A percentile compares a stretch with the other conserved stretches of the same genome.
Conservation (phyloP, 1,140 invertebrate species). For the Nasonia giraulti region DNA sequence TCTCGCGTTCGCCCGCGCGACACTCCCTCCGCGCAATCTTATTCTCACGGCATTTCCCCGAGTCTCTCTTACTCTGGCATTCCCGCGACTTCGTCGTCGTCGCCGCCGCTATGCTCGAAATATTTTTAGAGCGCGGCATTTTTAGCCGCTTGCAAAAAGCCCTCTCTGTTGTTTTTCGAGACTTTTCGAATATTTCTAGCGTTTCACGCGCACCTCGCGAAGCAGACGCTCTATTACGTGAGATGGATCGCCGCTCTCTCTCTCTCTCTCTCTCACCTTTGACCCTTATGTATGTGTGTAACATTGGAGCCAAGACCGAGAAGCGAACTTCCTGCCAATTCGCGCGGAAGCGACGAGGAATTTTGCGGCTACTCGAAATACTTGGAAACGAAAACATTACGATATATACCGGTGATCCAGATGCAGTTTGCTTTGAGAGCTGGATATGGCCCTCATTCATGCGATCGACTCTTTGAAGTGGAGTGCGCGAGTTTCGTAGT, state of each 20-base stretch:
- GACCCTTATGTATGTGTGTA: background rate
- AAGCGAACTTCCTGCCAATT: background rate
- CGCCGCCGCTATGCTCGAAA: constrained; percentile 57
- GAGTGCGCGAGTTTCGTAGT: too few species aligned
- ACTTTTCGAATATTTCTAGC: background rate
- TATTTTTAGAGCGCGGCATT: constrained; percentile 67
- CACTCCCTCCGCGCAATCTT: too few species aligned
- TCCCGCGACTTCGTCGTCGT: constrained; percentile 31
- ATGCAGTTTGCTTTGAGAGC: background rate
- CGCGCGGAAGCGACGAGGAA: background rate
- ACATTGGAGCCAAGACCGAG: background rate
- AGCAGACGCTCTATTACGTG: background rate
- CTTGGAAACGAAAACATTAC: background rate
- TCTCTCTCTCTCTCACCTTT: background rate
- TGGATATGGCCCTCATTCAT: background rate
- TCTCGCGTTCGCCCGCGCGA: too few species aligned
- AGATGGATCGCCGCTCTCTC: too few species aligned
- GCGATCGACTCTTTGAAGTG: too few species aligned
- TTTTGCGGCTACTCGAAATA: background rate
- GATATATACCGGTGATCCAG: background rate
- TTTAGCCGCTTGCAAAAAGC: constrained; percentile 61
- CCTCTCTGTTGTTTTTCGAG: constrained; percentile 21
- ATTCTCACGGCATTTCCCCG: background rate
- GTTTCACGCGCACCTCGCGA: background rate
- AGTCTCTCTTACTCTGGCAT: constrained; percentile 38